A percentile compares a stretch with the other conserved stretches of the same genome.
Conservation (phyloP, 1,140 invertebrate genomes). For the Sycobia sp. region DNA sequence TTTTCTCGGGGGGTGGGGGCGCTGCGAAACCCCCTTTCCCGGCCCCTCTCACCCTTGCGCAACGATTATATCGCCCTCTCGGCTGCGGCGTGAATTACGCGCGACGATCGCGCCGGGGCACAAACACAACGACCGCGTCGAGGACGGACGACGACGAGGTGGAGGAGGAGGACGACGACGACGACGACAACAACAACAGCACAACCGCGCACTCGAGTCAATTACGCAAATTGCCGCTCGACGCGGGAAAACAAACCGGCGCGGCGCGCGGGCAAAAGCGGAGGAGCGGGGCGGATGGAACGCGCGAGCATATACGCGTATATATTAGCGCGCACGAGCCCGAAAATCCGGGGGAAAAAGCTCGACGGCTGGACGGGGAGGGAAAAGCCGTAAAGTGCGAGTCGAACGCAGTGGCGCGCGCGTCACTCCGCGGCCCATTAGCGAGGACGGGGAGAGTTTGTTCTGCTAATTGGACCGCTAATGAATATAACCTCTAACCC, state of each 20-base stretch:
- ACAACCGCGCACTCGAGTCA: slow-evolving; percentile 28
- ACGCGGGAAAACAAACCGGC: slow-evolving; percentile 17
- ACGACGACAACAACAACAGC: no score
- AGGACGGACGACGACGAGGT: no score
- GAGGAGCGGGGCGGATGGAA: neutral
- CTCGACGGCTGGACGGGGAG: no score
- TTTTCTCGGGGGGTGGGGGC: no score
- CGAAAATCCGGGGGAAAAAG: neutral
- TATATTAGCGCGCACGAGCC: neutral
- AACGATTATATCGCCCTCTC: neutral
- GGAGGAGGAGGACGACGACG: no score
- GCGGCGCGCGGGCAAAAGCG: neutral
- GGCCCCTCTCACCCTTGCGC: no score
- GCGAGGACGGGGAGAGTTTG: neutral
- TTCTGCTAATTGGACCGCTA: slow-evolving; percentile 27
- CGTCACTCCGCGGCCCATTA: neutral
- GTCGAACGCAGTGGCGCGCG: no score
- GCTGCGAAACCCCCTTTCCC: no score
- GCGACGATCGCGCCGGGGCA: neutral
- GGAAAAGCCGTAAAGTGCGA: neutral
- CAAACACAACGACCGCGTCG: neutral
- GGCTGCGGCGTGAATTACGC: neutral
- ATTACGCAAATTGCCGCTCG: slow-evolving; percentile 32
- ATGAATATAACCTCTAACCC: slow-evolving; percentile 1
- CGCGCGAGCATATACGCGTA: no score